These are phyloP conservation scores for Drosophila cardini DNA, from an alignment of 1,140 invertebrate genomes.

Conservation along the genomic window DNA sequence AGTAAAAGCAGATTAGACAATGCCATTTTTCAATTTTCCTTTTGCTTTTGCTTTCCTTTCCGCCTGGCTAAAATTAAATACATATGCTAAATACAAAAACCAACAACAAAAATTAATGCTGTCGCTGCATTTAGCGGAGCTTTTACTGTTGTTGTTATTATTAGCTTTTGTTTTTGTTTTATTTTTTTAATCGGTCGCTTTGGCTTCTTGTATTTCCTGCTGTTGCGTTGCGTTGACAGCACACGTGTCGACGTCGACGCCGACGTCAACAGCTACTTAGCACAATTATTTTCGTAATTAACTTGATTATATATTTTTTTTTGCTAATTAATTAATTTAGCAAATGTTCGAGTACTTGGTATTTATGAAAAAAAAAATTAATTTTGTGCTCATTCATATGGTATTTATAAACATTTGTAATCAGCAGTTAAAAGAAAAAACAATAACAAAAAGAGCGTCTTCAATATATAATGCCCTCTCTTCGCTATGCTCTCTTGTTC, in stretches of 20 bases:
- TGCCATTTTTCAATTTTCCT: conserved; percentile 59
- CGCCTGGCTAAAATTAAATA: conserved; percentile 78
- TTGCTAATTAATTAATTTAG: conserved; percentile 33
- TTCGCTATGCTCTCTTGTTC: not conserved
- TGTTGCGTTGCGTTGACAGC: conserved; percentile 30
- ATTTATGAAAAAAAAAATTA: not conserved
- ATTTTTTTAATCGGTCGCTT: conserved; percentile 22
- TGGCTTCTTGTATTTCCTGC: conserved; percentile 70
- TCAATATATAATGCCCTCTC: not conserved
- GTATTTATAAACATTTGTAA: conserved; percentile 37
- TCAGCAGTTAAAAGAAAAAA: not conserved
- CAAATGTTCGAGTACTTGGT: not conserved
- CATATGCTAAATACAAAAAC: conserved; percentile 57
- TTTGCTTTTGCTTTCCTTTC: conserved; percentile 51
- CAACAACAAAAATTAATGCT: conserved; percentile 36
- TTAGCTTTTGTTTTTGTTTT: conserved; percentile 29
- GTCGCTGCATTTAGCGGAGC: conserved; percentile 41
- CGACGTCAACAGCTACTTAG: conserved; percentile 28
- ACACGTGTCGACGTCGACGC: conserved; percentile 68
- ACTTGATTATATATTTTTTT: conserved; percentile 49
- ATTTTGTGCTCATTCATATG: not conserved
- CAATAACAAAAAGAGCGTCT: not conserved
- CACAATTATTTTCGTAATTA: conserved; percentile 36
- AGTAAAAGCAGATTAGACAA: conserved; percentile 38
- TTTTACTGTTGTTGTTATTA: conserved; percentile 18